Conservation (phyloP, 2,797 vertebrate species). For the Crocodylus rhombifer region DNA sequence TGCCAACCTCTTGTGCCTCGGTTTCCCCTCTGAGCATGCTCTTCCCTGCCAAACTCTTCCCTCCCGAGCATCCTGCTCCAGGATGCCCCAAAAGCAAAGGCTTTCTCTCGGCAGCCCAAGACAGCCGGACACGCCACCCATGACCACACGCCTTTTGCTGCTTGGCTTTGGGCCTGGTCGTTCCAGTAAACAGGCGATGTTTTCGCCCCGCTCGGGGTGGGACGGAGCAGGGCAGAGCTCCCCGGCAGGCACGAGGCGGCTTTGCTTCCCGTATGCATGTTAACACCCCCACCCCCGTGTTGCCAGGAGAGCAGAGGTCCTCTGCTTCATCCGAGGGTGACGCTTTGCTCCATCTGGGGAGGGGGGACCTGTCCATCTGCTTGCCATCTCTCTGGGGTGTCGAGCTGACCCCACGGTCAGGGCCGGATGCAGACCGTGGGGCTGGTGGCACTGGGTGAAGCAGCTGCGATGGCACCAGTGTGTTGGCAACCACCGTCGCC, state of each 20-base stretch:
- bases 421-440: fast-evolving
- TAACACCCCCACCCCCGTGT: no score
- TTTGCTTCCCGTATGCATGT: no score
- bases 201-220: neutral
- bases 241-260: no score
- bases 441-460: neutral
- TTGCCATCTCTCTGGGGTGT: no score
- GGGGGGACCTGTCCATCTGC: no score
- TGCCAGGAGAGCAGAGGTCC: no score
- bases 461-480: neutral
- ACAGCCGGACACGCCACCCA: neutral
- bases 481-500: no score
- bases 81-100: neutral
- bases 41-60: no score
- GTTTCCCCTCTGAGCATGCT: neutral
- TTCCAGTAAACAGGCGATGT: neutral
- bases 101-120: neutral
- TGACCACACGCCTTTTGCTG: fast-evolving
- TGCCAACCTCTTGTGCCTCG: neutral
- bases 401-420: neutral
- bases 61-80: neutral
- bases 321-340: no score
- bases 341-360: no score
- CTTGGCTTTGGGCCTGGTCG: neutral
- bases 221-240: neutral